These are phyloP conservation scores for Pygoscelis antarcticus DNA, from an alignment of 2,113 vertebrate genomes.

Conservation along the genomic window DNA sequence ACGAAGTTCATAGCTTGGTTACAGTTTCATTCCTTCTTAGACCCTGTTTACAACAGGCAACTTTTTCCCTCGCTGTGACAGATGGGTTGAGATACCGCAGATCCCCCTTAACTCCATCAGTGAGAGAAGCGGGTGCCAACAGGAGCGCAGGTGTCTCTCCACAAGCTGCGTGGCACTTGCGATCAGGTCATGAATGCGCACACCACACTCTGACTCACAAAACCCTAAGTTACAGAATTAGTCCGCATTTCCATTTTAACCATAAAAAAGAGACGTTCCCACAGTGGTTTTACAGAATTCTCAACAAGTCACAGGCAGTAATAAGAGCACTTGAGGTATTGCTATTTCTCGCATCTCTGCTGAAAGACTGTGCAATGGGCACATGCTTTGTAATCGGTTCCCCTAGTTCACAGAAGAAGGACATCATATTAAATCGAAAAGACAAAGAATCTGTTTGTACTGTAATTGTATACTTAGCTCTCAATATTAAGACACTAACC, in stretches of 20 bases:
- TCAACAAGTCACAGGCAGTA: neutral
- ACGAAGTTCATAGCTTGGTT: neutral
- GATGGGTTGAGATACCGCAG: neutral
- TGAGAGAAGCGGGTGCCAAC: neutral
- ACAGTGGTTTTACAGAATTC: neutral
- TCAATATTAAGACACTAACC: neutral
- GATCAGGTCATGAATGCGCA: neutral
- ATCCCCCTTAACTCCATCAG: neutral
- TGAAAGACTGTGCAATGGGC: neutral
- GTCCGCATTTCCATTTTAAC: neutral
- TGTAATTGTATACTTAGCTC: neutral
- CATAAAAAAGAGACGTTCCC: rapidly evolving
- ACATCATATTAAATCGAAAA: neutral
- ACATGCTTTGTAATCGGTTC: neutral
- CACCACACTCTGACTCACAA: neutral
- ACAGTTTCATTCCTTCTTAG: neutral
- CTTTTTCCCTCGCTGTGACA: neutral
- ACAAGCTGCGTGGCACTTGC: neutral
- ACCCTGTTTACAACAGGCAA: neutral
- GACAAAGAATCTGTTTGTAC: neutral
- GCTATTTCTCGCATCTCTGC: neutral
- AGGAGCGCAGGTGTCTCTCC: neutral
- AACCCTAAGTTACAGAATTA: neutral
- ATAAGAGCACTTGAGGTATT: neutral
- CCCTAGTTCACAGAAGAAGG: neutral